Conservation (phyloP, 2,797 vertebrate genomes). For the Pipistrellus pipistrellus region DNA sequence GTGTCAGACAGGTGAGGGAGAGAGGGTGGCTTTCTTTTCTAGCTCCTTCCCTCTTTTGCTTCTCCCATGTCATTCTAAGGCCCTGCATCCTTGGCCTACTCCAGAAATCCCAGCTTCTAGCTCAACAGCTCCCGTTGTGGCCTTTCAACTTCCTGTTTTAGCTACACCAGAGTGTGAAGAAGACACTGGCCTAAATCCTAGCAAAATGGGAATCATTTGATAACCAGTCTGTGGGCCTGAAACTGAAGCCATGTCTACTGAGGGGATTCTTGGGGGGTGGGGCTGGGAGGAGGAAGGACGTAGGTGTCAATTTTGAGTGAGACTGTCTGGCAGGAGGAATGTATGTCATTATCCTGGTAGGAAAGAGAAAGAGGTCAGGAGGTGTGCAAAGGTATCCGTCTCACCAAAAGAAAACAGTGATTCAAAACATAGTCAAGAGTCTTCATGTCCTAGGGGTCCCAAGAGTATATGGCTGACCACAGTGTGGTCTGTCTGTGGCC, state of each 20-base stretch:
- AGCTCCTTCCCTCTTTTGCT: neutral
- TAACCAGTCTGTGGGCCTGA: neutral
- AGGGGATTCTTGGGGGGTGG: neutral
- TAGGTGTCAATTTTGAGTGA: neutral
- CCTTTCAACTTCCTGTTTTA: slow-evolving; percentile 40
- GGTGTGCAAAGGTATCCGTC: neutral
- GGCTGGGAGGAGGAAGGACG: neutral
- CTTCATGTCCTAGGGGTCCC: neutral
- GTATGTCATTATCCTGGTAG: neutral
- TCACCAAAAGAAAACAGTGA: neutral
- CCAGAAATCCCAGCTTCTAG: neutral
- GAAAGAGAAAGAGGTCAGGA: neutral
- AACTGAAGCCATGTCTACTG: neutral
- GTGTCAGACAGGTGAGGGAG: neutral
- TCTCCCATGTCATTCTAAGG: neutral
- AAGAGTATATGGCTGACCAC: neutral
- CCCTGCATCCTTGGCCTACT: neutral
- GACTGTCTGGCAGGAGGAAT: neutral
- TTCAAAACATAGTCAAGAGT: neutral
- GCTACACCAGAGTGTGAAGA: neutral
- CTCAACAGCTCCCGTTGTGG: neutral
- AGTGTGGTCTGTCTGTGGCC: neutral
- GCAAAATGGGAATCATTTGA: neutral
- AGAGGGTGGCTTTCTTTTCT: slow-evolving; percentile 42
- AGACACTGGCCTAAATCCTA: neutral